phyloP scores from a whole-genome alignment of 2,888 invertebrate species.

The Metopia argyrocephala region DNA sequence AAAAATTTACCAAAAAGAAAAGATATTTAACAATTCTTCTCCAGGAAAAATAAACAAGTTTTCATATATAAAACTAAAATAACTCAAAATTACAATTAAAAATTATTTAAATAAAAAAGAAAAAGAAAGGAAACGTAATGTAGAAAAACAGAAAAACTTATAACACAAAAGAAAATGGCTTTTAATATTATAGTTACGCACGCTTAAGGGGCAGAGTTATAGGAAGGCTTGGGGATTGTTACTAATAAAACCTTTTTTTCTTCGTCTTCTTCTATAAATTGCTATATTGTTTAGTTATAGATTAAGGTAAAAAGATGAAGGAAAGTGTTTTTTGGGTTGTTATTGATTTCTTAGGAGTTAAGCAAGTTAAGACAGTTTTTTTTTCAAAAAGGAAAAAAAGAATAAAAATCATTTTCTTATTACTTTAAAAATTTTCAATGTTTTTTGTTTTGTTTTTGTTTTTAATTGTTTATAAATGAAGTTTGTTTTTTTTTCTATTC shows the following conservation, averaged over 20 bases:
- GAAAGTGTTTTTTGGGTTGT: constrained; percentile 8
- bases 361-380: constrained; percentile 56
- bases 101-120: constrained; percentile 67
- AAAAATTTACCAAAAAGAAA: constrained; percentile 26
- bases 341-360: constrained; percentile 37
- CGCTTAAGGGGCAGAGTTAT: background rate
- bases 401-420: too few relatives aligned
- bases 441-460: constrained; percentile 42
- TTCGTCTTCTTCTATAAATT: too few relatives aligned
- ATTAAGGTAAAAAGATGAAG: background rate
- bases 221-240: background rate
- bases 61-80: constrained; percentile 7
- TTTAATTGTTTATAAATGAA: constrained; percentile 41
- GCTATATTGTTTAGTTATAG: background rate
- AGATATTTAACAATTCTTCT: constrained; percentile 3
- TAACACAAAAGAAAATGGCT: constrained; percentile 55
- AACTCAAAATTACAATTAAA: background rate
- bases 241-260: too few relatives aligned
- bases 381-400: too few relatives aligned
- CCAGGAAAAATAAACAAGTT: constrained; percentile 29
- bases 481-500: constrained; percentile 18
- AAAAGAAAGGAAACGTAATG: constrained; percentile 29
- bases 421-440: constrained; percentile 43
- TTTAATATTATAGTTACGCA: too few relatives aligned
- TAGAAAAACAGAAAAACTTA: constrained; percentile 24